Evolutionary conservation across 2,888 invertebrate genomes (phyloP), one percentile per base, ranked within the genome.

Genomic region (Dendrolimus pini): DNA sequence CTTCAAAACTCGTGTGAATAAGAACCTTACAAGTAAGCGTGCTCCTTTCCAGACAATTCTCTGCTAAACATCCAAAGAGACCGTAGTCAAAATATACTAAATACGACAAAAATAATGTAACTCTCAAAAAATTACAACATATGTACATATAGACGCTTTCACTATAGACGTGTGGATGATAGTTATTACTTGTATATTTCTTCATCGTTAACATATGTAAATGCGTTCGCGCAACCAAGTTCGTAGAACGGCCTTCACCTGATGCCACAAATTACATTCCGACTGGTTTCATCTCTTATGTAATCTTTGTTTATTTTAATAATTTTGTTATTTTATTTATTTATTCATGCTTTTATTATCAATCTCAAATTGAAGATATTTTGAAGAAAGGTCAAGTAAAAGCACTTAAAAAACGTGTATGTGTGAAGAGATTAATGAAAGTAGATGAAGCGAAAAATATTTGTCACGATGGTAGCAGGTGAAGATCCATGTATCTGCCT

Each of bases 211-310:
- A 12, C 12, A 47, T 10, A 47, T 47, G 58, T 56, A 61, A 60
- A 60, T 47, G 47, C 9, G 47, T 12, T 2, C 47, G 47, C 47
- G 47, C 64, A 66, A 71, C 74, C 75, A 82, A 78, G 80, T 83
- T 78, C 78, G 75, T 75, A 70, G 73, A 67, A 68, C 77, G 83
- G 80, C 85, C 86, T 85, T 86, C 84, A 86, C 85, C 85, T 69
- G 80, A 67, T 79, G 77, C 75, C 77, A 69, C 75, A 62, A 69
- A 75, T 79, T 70, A 65, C 64, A 65, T 59, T 58, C 60, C 57
- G 69, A 72, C 74, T 68, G 71, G 74, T 75, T 69, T 56, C 56
- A 53, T 41, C 57, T 55, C 54, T 85, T 80, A 77, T 65, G 69
- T 80, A 80, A 85, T 63, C 60, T 82, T 83, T 85, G 81, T 85